These are phyloP conservation scores for Linyphia triangularis DNA, from an alignment of 2,888 invertebrate species.

Conservation along the genomic window DNA sequence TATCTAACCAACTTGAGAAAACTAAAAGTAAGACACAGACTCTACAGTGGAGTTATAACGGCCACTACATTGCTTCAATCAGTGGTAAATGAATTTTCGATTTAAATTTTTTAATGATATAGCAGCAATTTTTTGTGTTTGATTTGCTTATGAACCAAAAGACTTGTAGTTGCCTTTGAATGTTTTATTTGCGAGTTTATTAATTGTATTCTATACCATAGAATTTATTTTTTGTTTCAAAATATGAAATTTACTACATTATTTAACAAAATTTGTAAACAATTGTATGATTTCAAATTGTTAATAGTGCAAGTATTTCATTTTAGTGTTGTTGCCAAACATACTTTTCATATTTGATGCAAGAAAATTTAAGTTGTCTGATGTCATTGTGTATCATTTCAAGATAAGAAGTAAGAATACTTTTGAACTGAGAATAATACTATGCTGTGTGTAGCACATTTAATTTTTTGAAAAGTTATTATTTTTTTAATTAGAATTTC, in stretches of 20 bases:
- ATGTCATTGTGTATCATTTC: slow-evolving; percentile 17
- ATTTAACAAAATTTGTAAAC: too few relatives aligned
- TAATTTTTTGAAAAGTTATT: too few relatives aligned
- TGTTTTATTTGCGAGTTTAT: too few relatives aligned
- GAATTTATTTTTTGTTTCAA: background rate
- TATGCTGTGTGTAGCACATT: too few relatives aligned
- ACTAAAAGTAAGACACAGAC: slow-evolving; percentile 27
- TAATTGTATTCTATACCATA: too few relatives aligned
- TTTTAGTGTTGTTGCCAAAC: slow-evolving; percentile 28
- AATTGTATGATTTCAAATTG: too few relatives aligned
- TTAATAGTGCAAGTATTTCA: background rate
- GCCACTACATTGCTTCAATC: slow-evolving; percentile 27
- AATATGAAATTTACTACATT: background rate
- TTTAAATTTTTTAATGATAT: background rate
- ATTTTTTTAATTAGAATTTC: background rate
- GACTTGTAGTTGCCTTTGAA: too few relatives aligned
- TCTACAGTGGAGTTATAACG: slow-evolving; percentile 11
- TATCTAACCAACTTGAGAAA: slow-evolving; percentile 6
- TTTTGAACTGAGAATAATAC: too few relatives aligned
- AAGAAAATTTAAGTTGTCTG: background rate
- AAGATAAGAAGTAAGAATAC: slow-evolving; percentile 39
- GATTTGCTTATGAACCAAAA: too few relatives aligned
- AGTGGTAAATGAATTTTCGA: slow-evolving; percentile 15
- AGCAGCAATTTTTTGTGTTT: background rate
- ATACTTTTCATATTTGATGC: slow-evolving; percentile 33